These are phyloP conservation scores for Gymnopithys bicolor DNA, from an alignment of 2,797 vertebrate genomes.

Conservation along the genomic window DNA sequence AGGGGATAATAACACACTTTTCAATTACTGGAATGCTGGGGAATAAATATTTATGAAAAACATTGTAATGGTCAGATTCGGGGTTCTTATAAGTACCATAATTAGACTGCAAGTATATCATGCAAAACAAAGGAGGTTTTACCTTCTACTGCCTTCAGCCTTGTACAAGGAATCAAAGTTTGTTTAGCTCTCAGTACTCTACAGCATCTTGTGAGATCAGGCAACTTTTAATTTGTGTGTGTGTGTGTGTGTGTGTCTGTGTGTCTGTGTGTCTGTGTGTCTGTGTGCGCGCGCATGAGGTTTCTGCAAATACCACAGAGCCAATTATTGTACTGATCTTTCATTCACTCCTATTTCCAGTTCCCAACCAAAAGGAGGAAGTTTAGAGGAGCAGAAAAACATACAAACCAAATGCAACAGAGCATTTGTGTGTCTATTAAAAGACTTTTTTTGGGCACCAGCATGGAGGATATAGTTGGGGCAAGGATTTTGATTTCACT, in stretches of 20 bases:
- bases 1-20: neutral
- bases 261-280: neutral
- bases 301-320: conserved; percentile 45
- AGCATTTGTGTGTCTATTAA: conserved; percentile 29
- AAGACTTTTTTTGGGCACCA: conserved; percentile 5
- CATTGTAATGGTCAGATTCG: neutral
- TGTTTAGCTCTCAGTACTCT: neutral
- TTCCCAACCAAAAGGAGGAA: neutral
- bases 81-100: neutral
- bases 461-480: neutral
- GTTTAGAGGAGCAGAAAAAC: conserved; percentile 14
- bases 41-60: conserved; percentile 8
- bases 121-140: neutral
- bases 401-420: conserved; percentile 15
- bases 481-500: conserved; percentile 44
- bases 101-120: neutral
- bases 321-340: conserved; percentile 2
- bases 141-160: neutral
- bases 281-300: neutral
- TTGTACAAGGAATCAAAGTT: neutral
- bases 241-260: neutral
- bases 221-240: neutral
- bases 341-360: conserved; percentile 9
- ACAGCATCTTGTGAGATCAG: neutral
- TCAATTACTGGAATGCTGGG: neutral